phyloP scores from a whole-genome alignment of 2,888 invertebrate species.

The Pantelozetes paolii region DNA sequence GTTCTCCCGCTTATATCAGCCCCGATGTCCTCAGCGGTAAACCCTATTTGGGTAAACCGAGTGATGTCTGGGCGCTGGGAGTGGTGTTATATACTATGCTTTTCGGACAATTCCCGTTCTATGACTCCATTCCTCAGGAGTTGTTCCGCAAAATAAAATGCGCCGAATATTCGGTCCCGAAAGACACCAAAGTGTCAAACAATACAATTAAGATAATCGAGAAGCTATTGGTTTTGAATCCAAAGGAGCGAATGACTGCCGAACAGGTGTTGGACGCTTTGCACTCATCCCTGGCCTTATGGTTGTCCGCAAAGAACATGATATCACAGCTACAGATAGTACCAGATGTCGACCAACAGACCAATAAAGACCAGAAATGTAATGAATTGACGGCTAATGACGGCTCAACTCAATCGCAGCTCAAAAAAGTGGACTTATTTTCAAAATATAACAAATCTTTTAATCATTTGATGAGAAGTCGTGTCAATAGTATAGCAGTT shows the following conservation, averaged over 20 bases:
- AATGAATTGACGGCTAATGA: conserved; percentile 2
- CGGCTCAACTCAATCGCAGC: conserved; percentile 22
- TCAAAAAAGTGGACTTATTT: conserved; percentile 29
- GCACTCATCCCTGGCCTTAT: conserved; percentile 51
- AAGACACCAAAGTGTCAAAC: conserved; percentile 60
- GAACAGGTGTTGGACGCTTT: conserved; percentile 61
- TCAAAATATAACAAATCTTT: not conserved
- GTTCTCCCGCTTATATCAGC: conserved; percentile 74
- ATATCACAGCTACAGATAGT: conserved; percentile 45
- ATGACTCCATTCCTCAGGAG: conserved; percentile 67
- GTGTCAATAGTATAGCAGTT: not conserved
- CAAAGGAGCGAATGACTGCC: conserved; percentile 64
- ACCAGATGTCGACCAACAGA: conserved; percentile 45
- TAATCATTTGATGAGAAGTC: not conserved
- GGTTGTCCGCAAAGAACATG: conserved; percentile 48
- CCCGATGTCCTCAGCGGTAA: conserved; percentile 72
- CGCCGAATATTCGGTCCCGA: conserved; percentile 67
- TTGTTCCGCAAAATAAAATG: conserved; percentile 70
- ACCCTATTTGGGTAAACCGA: conserved; percentile 72
- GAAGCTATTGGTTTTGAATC: conserved; percentile 64
- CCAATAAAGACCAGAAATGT: not conserved
- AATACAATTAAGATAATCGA: conserved; percentile 65
- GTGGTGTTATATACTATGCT: conserved; percentile 73
- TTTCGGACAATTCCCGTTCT: conserved; percentile 75
- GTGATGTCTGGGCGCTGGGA: conserved; percentile 77